Percentiles rank a stretch among this genome's conserved stretches.
Conservation (phyloP, 2,888 invertebrate genomes). For the Eubasilissa splendida region DNA sequence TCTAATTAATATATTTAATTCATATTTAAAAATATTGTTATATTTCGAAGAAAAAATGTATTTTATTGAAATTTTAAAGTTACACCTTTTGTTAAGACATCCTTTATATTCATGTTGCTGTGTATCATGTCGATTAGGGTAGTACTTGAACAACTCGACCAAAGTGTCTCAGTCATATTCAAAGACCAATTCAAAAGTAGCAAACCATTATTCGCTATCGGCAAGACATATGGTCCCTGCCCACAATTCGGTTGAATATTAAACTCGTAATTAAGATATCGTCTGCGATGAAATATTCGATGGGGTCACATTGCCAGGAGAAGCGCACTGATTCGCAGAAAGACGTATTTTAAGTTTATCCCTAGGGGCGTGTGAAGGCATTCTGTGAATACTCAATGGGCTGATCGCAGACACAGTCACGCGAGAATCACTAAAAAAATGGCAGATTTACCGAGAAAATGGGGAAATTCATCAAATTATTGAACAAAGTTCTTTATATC, state of each 20-base stretch:
- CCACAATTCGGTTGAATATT: conserved; percentile 46
- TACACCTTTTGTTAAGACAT: no score
- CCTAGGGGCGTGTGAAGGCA: not conserved
- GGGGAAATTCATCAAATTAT: no score
- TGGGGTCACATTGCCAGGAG: conserved; percentile 1
- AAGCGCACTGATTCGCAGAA: not conserved
- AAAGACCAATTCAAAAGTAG: conserved; percentile 42
- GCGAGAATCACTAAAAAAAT: not conserved
- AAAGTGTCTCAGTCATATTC: no score
- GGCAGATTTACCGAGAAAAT: no score
- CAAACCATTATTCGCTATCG: conserved; percentile 42
- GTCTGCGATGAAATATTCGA: conserved; percentile 47
- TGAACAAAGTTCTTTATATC: no score
- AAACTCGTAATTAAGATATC: conserved; percentile 56
- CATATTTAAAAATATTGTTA: no score
- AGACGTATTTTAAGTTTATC: not conserved
- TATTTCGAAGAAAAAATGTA: no score
- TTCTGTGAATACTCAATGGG: not conserved
- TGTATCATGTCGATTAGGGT: no score
- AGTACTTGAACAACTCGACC: no score
- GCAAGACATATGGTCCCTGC: conserved; percentile 46
- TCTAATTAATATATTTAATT: no score
- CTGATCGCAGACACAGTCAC: not conserved
- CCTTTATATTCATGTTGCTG: no score
- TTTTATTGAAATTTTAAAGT: no score